Percentiles rank a stretch among this genome's conserved stretches.
phyloP scores from a whole-genome alignment of 2,888 invertebrate species.

The Heteromurus nitidus region DNA sequence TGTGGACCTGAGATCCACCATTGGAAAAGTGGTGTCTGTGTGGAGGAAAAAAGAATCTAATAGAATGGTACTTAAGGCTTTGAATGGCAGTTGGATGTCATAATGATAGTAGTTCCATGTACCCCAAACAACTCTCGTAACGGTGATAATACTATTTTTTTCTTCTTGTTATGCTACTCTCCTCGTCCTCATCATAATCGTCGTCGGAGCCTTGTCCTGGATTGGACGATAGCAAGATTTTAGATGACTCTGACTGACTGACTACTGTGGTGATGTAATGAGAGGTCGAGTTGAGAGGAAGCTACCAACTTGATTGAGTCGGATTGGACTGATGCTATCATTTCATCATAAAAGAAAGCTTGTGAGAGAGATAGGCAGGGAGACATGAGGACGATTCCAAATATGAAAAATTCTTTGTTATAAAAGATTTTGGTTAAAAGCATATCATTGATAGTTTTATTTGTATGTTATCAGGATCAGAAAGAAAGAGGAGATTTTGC shows the following conservation, averaged over 20 bases:
- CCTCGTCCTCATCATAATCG: no score
- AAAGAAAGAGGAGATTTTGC: background rate
- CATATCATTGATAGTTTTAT: background rate
- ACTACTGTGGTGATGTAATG: background rate
- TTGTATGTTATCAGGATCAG: background rate
- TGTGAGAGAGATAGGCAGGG: background rate
- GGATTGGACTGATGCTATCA: background rate
- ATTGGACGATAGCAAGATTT: background rate
- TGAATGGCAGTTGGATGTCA: conserved; percentile 58
- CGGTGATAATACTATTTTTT: background rate
- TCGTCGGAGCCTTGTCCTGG: background rate
- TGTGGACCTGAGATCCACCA: no score
- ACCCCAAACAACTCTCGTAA: conserved; percentile 48
- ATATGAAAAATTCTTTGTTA: background rate
- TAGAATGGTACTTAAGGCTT: conserved; percentile 45
- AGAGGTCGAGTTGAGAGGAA: background rate
- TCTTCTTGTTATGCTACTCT: no score
- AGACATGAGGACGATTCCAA: background rate
- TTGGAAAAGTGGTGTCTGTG: no score
- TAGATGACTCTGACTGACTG: background rate
- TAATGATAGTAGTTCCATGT: conserved; percentile 58
- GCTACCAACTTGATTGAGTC: background rate
- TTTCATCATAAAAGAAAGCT: background rate
- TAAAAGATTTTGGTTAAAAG: background rate
- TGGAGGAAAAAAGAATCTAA: conserved; percentile 7